A percentile compares a stretch with the other conserved stretches of the same genome.
phyloP scores from a whole-genome alignment of 2,888 invertebrate genomes.

The Tetranychus truncatus region DNA sequence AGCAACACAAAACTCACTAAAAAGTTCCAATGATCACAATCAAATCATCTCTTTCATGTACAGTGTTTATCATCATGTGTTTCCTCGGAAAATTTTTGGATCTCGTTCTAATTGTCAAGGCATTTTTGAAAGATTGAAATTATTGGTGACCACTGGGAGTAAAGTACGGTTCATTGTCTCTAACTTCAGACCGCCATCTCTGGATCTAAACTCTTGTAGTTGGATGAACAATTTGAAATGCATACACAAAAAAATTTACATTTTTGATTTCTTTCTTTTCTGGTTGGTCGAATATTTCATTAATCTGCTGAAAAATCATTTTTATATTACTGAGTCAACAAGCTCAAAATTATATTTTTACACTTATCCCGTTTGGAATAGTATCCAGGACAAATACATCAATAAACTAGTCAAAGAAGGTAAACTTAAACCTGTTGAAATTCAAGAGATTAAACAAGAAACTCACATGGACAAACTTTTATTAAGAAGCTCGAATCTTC shows the following conservation, averaged over 20 bases:
- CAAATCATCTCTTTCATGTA: conserved; percentile 5
- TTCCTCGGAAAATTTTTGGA: conserved; percentile 16
- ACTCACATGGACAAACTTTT: conserved; percentile 3
- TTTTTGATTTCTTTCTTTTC: conserved; percentile 6
- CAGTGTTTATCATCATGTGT: conserved; percentile 4
- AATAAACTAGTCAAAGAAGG: neutral
- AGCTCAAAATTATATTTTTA: conserved; percentile 11
- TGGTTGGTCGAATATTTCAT: conserved; percentile 16
- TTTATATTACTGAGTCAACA: conserved; percentile 17
- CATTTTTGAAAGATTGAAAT: conserved; percentile 11
- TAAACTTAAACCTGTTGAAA: neutral
- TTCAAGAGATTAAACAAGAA: neutral
- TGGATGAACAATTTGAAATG: conserved; percentile 6
- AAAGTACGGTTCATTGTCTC: neutral
- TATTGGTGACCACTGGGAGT: conserved; percentile 14
- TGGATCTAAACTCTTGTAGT: neutral
- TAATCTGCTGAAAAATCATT: conserved; percentile 8
- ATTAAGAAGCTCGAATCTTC: conserved; percentile 8
- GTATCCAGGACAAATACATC: conserved; percentile 9
- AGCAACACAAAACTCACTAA: neutral
- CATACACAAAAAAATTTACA: neutral
- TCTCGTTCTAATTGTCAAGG: conserved; percentile 2
- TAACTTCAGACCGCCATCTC: neutral
- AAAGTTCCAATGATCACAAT: neutral
- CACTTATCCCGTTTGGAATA: conserved; percentile 10